Conservation (phyloP, 2,797 vertebrate species). For the Sebastes nivosus region DNA sequence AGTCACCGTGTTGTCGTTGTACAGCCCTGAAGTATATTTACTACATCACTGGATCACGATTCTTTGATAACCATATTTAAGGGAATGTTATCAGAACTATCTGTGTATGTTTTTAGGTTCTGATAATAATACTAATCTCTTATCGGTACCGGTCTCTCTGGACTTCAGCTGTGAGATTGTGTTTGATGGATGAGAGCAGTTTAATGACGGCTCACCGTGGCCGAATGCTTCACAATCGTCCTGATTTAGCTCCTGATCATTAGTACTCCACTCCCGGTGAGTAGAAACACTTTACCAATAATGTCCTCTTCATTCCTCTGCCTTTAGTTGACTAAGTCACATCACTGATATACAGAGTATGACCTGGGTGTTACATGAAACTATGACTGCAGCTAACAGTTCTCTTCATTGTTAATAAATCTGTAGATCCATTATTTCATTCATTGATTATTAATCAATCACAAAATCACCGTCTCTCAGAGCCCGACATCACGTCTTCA, state of each 20-base stretch:
- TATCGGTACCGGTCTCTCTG: no score
- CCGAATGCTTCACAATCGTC: not conserved
- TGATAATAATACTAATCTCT: not conserved
- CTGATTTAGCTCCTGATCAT: not conserved
- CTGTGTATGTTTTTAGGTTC: not conserved
- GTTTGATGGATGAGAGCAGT: not conserved
- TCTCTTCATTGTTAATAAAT: not conserved
- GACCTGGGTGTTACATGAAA: not conserved
- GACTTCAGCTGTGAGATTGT: not conserved
- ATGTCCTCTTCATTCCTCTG: not conserved
- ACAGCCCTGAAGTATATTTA: not conserved
- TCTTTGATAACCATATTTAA: not conserved
- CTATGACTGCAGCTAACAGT: not conserved
- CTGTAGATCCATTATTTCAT: not conserved
- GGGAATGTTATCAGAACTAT: not conserved
- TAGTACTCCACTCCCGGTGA: not conserved
- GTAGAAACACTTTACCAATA: not conserved
- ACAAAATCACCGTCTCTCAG: not conserved
- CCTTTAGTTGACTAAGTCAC: not conserved
- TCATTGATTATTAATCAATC: not conserved
- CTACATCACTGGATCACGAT: no score
- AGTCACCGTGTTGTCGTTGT: not conserved
- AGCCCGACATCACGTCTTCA: not conserved
- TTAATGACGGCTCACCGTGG: not conserved
- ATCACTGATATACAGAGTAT: not conserved